Evolutionary conservation across 2,888 invertebrate genomes (phyloP), one percentile per base, ranked within the genome.

Genomic region (Hemithea aestivaria): DNA sequence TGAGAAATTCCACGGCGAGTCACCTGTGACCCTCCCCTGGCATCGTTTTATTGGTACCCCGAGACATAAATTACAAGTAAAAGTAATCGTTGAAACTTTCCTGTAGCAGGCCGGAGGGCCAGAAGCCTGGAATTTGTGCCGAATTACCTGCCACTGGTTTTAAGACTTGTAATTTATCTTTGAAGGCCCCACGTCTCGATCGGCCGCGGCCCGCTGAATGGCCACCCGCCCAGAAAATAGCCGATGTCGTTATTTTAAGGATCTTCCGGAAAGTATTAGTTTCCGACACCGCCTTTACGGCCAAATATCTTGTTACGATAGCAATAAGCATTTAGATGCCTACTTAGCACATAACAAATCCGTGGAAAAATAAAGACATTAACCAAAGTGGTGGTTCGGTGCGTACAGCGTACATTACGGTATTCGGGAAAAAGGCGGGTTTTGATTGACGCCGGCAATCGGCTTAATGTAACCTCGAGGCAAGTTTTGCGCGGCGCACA

Each of bases 91-190:
- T 78, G 75, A 77, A 84, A 82, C 73, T 84, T 84, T 78, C 65
- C 68, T 68, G 70, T 65, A 73, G 68, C 67, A 69, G 62, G 66
- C 63, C 66, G 64, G 68, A 69, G 73, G 67, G 70, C 66, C 66
- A 72, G 62, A 58, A 62, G 67, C 68, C 64, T 65, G 74, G 73
- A 83, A 82, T 81, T 83, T 78, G 73, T 74, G 73, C 75, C 72
- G 78, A 82, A 89, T 89, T 89, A 89, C 89, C 89, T 89, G 89
- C 89, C 89, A 89, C 83, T 77, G 84, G 82, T 85, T 87, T 82
- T 85, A 88, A 89, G 87, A 83, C 85, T 78, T 78, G 88, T 87
- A 89, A 90, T 90, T 89, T 90, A 89, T 90, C 89, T 89, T 85
- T 54, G 65, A 58, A 65, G 69, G 67, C 65, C 65, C 65, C 62